These are phyloP conservation scores for Phenganax subtilis DNA, from an alignment of 92 coral and sea anemone species.

Conservation along the genomic window DNA sequence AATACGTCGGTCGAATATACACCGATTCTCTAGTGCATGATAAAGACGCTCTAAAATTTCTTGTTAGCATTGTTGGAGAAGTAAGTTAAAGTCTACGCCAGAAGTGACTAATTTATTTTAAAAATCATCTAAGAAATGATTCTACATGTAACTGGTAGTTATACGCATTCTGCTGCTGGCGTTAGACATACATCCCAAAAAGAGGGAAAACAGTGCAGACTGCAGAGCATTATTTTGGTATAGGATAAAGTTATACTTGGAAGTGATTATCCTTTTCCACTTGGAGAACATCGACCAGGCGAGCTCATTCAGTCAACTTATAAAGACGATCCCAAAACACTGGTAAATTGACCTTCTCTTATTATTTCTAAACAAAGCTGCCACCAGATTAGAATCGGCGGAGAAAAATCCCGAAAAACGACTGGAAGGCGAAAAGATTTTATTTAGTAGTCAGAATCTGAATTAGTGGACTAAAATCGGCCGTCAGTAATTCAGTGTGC, in stretches of 20 bases:
- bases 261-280: slow-evolving; percentile 90
- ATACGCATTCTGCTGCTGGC: too few relatives aligned
- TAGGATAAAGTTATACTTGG: slow-evolving; percentile 89
- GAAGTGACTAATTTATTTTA: too few relatives aligned
- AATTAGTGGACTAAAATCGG: too few relatives aligned
- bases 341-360: slow-evolving; percentile 45
- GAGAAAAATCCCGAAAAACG: not conserved
- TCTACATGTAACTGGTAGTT: too few relatives aligned
- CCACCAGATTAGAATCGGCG: too few relatives aligned
- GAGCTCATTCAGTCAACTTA: slow-evolving; percentile 74
- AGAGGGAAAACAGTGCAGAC: not conserved
- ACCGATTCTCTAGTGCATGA: slow-evolving; percentile 88
- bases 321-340: slow-evolving; percentile 49
- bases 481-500: too few relatives aligned
- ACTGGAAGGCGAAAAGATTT: not conserved
- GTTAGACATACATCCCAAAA: too few relatives aligned
- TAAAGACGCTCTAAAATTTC: slow-evolving; percentile 62
- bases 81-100: slow-evolving; percentile 35
- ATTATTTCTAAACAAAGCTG: not conserved
- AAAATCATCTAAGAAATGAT: too few relatives aligned
- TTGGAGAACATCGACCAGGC: slow-evolving; percentile 90
- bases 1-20: slow-evolving; percentile 77
- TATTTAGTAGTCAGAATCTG: not conserved
- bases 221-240: not conserved
- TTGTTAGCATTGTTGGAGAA: slow-evolving; percentile 76